Percentiles rank a stretch among this genome's conserved stretches.
These are phyloP conservation scores for Drosophila antonietae DNA, from an alignment of 2,888 invertebrate species.

Conservation along the genomic window DNA sequence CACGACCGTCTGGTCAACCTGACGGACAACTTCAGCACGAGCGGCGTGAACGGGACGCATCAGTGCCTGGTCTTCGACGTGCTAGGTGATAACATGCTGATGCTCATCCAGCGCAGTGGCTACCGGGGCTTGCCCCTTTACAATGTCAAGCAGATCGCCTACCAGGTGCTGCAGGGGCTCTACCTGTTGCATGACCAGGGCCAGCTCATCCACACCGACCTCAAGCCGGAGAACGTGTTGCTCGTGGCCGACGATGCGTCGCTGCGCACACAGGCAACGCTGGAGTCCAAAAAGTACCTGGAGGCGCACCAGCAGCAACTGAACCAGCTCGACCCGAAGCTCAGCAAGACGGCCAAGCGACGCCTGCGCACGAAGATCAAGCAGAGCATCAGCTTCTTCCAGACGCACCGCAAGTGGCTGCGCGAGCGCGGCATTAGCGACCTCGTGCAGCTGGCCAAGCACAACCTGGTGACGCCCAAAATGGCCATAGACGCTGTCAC, in stretches of 20 bases:
- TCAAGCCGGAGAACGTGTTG: slow-evolving; percentile 97
- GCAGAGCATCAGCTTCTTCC: slow-evolving; percentile 91
- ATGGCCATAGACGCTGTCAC: slow-evolving; percentile 35
- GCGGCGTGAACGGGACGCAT: slow-evolving; percentile 98
- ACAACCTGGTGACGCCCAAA: slow-evolving; percentile 70
- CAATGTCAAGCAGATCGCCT: slow-evolving; percentile 97
- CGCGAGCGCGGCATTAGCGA: slow-evolving; percentile 89
- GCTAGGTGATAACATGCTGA: slow-evolving; percentile 98
- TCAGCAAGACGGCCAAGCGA: slow-evolving; percentile 96
- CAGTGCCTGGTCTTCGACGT: slow-evolving; percentile 99
- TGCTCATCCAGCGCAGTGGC: slow-evolving; percentile 98
- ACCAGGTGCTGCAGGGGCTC: slow-evolving; percentile 97
- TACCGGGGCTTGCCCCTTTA: slow-evolving; percentile 97
- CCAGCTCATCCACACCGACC: slow-evolving; percentile 96
- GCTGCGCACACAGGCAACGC: slow-evolving; percentile 94
- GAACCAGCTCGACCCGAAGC: slow-evolving; percentile 90
- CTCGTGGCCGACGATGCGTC: slow-evolving; percentile 95
- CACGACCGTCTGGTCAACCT: slow-evolving; percentile 98
- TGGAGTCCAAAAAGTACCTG: slow-evolving; percentile 96
- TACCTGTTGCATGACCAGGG: slow-evolving; percentile 98
- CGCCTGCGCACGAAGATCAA: slow-evolving; percentile 86
- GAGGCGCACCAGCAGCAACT: slow-evolving; percentile 94
- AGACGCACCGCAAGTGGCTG: slow-evolving; percentile 96
- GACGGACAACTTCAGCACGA: slow-evolving; percentile 98
- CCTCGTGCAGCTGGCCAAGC: slow-evolving; percentile 84